Evolutionary conservation across 2,888 invertebrate species (phyloP).

Genomic region (Electrophaes corylata): DNA sequence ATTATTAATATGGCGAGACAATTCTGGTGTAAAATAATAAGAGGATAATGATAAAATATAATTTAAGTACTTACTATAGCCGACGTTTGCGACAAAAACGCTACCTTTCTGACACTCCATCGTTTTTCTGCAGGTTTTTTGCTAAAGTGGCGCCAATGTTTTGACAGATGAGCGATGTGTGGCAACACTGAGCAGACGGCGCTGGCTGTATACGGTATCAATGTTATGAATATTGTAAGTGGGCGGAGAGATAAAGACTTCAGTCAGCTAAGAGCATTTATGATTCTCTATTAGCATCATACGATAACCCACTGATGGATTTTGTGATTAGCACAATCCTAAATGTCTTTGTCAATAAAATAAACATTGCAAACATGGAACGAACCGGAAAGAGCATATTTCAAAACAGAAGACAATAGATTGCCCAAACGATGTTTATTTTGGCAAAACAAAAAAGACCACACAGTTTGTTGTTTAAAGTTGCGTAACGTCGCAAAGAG

Average conservation of each 20-base stretch:
- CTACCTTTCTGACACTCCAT: conserved; percentile 25
- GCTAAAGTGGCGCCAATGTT: conserved; percentile 41
- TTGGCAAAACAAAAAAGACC: conserved; percentile 59
- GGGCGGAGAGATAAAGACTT: conserved; percentile 34
- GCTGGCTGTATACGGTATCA: conserved; percentile 22
- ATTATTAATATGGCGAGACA: neutral
- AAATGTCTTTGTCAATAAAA: conserved; percentile 36
- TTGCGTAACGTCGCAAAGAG: conserved; percentile 29
- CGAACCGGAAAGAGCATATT: conserved; percentile 45
- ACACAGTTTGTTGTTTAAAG: conserved; percentile 52
- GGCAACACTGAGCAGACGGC: conserved; percentile 28
- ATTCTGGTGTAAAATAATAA: conserved; percentile 1
- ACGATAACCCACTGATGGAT: conserved; percentile 25
- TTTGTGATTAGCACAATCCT: conserved; percentile 25
- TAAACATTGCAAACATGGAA: conserved; percentile 42
- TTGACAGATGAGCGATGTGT: conserved; percentile 36
- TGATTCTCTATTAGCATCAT: conserved; percentile 30
- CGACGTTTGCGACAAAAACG: conserved; percentile 19
- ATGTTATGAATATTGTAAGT: conserved; percentile 33
- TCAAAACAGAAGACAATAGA: conserved; percentile 43
- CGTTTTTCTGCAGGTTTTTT: conserved; percentile 33
- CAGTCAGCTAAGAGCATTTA: conserved; percentile 33
- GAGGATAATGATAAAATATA: conserved; percentile 18
- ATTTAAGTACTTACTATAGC: no score
- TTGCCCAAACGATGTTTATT: conserved; percentile 61